Evolutionary conservation across 2,113 vertebrate genomes (phyloP).

Genomic region (Corydoras maculifer): DNA sequence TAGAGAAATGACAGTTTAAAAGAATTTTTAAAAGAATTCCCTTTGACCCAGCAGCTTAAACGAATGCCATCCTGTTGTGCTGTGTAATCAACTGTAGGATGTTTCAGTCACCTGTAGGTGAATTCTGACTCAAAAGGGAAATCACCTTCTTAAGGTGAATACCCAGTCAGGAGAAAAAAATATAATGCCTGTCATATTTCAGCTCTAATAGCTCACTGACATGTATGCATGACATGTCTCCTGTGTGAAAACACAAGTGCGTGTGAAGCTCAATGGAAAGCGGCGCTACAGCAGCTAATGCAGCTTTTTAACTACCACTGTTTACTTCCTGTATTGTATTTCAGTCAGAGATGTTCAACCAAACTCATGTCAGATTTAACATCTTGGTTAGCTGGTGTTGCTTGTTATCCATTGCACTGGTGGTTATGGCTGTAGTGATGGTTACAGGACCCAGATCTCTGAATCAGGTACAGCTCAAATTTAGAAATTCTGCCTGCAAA

Average conservation of each 20-base stretch:
- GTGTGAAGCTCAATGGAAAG: background rate
- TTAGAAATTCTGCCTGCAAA: background rate
- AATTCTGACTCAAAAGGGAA: slow-evolving; percentile 32
- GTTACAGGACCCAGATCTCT: slow-evolving; percentile 13
- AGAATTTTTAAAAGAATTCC: slow-evolving; percentile 6
- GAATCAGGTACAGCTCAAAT: slow-evolving; percentile 31
- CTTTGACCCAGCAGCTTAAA: slow-evolving; percentile 2
- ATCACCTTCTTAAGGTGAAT: slow-evolving; percentile 30
- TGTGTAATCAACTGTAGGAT: slow-evolving; percentile 18
- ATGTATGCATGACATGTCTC: background rate
- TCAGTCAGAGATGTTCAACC: slow-evolving; percentile 18
- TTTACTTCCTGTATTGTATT: background rate
- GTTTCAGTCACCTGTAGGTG: slow-evolving; percentile 36
- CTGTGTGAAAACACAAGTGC: no score
- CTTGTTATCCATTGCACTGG: slow-evolving; percentile 54
- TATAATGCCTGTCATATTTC: slow-evolving; percentile 19
- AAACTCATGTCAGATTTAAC: slow-evolving; percentile 38
- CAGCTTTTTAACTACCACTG: background rate
- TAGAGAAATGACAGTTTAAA: background rate
- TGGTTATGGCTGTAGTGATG: slow-evolving; percentile 43
- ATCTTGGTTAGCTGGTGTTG: slow-evolving; percentile 59
- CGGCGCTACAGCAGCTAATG: background rate
- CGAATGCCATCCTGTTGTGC: slow-evolving; percentile 3
- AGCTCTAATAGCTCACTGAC: background rate
- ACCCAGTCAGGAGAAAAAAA: slow-evolving; percentile 5